Conservation (phyloP, 2,888 invertebrate species). For the Ectemnius cavifrons region DNA sequence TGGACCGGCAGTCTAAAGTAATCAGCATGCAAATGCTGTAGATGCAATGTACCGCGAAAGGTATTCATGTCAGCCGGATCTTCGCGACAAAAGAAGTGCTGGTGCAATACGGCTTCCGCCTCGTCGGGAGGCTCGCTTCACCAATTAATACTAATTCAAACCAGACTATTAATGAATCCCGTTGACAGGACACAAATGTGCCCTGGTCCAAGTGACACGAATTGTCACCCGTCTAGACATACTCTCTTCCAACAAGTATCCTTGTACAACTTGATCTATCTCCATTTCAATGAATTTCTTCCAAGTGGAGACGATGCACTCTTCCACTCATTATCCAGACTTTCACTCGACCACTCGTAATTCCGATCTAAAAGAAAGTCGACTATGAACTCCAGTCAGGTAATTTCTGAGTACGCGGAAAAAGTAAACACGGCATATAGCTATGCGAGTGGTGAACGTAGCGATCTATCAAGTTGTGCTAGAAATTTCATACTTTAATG, state of each 20-base stretch:
- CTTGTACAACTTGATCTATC: conserved; percentile 10
- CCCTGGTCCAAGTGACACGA: neutral
- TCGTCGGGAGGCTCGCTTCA: conserved; percentile 43
- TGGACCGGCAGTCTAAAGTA: neutral
- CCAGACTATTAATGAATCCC: conserved; percentile 43
- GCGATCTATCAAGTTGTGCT: neutral
- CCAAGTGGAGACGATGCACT: conserved; percentile 15
- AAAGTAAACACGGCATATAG: neutral
- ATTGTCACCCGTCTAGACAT: neutral
- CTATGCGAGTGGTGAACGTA: neutral
- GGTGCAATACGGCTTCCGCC: conserved; percentile 33
- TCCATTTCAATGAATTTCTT: neutral
- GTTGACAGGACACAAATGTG: neutral
- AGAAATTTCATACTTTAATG: conserved; percentile 1
- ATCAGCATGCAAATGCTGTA: conserved; percentile 3
- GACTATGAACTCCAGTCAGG: neutral
- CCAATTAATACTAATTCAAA: conserved; percentile 70
- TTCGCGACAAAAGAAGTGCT: conserved; percentile 11
- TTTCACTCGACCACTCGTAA: conserved; percentile 44
- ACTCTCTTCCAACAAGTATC: neutral
- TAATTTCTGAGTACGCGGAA: neutral
- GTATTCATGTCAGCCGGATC: neutral
- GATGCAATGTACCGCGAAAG: neutral
- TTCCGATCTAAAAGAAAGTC: conserved; percentile 39
- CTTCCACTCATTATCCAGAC: conserved; percentile 38